phyloP scores from a whole-genome alignment of 1,140 invertebrate species.

The Brachionus paranguensis region DNA sequence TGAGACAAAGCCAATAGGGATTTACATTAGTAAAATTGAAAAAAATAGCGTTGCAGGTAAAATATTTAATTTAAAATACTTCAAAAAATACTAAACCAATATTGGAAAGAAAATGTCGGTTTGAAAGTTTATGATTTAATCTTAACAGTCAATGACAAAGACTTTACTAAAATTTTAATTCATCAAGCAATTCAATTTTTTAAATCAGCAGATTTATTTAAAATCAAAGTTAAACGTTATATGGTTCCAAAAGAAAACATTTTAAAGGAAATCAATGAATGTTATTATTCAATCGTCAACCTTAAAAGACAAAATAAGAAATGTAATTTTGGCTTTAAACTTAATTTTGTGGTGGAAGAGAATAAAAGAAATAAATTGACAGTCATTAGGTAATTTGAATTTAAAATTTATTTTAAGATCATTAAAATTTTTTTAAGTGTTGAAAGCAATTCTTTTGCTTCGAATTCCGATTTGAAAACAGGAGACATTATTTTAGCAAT shows the following conservation, averaged over 20 bases:
- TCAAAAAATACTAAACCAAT: no score
- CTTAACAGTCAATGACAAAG: not conserved
- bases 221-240: not conserved
- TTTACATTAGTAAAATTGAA: conserved; percentile 11
- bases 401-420: not conserved
- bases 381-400: not conserved
- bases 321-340: not conserved
- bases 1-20: not conserved
- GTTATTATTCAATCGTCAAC: not conserved
- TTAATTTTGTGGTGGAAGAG: conserved; percentile 3
- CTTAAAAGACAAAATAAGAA: not conserved
- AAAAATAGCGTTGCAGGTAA: not conserved
- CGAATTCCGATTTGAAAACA: not conserved
- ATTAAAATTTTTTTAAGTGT: not conserved
- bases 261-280: not conserved
- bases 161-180: not conserved
- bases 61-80: not conserved
- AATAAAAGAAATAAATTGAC: not conserved
- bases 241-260: not conserved
- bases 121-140: not conserved
- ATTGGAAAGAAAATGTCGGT: not conserved
- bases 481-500: not conserved
- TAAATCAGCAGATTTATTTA: not conserved
- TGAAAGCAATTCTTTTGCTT: not conserved
- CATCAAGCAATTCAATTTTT: not conserved